phyloP scores from a whole-genome alignment of 2,888 invertebrate species.

The Dryococelus australis region DNA sequence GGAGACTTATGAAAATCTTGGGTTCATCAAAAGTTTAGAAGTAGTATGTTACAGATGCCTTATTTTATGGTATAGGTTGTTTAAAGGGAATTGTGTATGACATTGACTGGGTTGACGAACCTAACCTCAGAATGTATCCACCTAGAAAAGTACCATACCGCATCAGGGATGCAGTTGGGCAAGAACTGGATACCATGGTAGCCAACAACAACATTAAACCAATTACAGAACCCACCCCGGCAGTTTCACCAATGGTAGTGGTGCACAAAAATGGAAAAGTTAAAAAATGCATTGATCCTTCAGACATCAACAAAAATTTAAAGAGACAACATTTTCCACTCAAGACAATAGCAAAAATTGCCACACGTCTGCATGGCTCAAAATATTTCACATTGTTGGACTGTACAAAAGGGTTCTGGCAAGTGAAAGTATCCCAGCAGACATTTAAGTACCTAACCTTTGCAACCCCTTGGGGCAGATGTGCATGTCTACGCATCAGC shows the following conservation, averaged over 20 bases:
- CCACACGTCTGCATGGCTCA: neutral
- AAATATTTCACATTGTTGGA: neutral
- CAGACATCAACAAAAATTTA: neutral
- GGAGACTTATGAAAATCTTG: too few relatives aligned
- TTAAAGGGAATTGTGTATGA: neutral
- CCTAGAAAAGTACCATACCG: neutral
- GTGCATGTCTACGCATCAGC: neutral
- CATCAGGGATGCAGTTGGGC: neutral
- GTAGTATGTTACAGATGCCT: neutral
- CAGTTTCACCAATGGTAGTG: neutral
- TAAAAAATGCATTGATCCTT: neutral
- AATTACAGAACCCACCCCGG: too few relatives aligned
- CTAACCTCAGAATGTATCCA: neutral
- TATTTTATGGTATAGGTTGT: neutral
- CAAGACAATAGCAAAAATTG: neutral
- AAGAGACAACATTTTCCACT: neutral
- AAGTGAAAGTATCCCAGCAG: neutral
- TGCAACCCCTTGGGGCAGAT: neutral
- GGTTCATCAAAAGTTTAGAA: neutral
- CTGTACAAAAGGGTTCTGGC: neutral
- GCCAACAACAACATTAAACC: neutral
- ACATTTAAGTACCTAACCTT: neutral
- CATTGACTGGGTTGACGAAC: neutral
- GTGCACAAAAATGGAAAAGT: neutral
- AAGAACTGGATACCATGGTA: neutral